Evolutionary conservation across 1,140 invertebrate species (phyloP).

Genomic region (Alviniconcha marisindica): DNA sequence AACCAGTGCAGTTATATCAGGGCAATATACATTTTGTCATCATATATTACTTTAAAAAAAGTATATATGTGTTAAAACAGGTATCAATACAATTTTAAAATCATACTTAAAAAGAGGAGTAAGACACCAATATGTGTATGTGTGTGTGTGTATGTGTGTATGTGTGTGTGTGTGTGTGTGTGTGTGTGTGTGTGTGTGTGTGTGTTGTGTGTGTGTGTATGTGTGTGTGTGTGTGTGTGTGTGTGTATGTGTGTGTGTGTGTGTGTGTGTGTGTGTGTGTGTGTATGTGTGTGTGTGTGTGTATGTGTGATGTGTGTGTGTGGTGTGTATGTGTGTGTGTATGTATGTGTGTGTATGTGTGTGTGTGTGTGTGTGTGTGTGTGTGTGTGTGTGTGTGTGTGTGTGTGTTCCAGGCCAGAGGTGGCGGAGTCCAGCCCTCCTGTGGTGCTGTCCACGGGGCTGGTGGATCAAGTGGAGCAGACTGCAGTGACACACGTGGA

Average conservation of each 20-base stretch:
- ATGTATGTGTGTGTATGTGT: background rate
- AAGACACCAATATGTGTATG: background rate
- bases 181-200: too few relatives aligned
- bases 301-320: background rate
- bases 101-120: too few relatives aligned
- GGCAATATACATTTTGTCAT: too few relatives aligned
- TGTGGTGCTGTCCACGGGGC: constrained; percentile 81
- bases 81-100: too few relatives aligned
- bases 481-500: constrained; percentile 43
- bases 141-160: constrained; percentile 17
- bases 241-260: background rate
- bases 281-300: background rate
- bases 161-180: background rate
- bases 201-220: background rate
- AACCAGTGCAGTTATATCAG: too few relatives aligned
- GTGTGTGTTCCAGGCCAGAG: constrained; percentile 66
- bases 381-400: background rate
- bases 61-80: too few relatives aligned
- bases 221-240: background rate
- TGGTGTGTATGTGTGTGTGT: background rate
- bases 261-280: background rate
- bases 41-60: too few relatives aligned
- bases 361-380: background rate
- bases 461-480: constrained; percentile 74
- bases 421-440: constrained; percentile 79